Evolutionary conservation across 2,888 invertebrate genomes (phyloP).

Genomic region (Cybosia mesomella): DNA sequence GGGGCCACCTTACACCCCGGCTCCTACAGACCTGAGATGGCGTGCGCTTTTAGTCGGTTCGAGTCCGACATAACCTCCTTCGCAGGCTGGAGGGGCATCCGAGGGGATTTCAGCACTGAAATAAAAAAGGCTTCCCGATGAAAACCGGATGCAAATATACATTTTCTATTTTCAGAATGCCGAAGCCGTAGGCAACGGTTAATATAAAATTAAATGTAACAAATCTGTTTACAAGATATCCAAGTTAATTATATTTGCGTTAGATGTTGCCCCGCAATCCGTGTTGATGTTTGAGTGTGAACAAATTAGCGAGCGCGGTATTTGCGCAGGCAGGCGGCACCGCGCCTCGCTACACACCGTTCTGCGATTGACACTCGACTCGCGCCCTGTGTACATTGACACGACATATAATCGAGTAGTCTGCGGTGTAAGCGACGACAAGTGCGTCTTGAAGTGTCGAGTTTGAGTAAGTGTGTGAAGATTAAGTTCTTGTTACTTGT

Average conservation of each 20-base stretch:
- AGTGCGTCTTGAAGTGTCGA: constrained; percentile 12
- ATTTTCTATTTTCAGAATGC: background rate
- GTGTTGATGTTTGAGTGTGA: constrained; percentile 7
- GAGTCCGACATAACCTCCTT: no score
- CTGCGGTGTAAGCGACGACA: constrained; percentile 20
- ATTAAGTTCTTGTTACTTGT: constrained; percentile 8
- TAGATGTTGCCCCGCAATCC: constrained; percentile 4
- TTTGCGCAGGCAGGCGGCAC: constrained; percentile 23
- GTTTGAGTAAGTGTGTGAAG: background rate
- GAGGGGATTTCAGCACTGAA: no score
- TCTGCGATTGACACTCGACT: constrained; percentile 10
- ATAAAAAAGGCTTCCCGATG: no score
- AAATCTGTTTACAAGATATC: background rate
- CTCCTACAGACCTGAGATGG: no score
- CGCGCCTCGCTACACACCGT: constrained; percentile 26
- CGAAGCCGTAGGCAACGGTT: background rate
- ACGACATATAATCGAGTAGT: background rate
- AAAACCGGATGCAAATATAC: no score
- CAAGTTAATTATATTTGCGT: background rate
- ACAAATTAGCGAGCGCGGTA: constrained; percentile 17
- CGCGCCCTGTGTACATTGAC: background rate
- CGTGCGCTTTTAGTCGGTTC: no score
- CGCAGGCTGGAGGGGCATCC: no score
- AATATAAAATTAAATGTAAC: background rate
- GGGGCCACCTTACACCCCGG: no score